A percentile compares a stretch with the other conserved stretches of the same genome.
Evolutionary conservation across 2,888 invertebrate genomes (phyloP).

Genomic region (Drosophila neoperkinsi): DNA sequence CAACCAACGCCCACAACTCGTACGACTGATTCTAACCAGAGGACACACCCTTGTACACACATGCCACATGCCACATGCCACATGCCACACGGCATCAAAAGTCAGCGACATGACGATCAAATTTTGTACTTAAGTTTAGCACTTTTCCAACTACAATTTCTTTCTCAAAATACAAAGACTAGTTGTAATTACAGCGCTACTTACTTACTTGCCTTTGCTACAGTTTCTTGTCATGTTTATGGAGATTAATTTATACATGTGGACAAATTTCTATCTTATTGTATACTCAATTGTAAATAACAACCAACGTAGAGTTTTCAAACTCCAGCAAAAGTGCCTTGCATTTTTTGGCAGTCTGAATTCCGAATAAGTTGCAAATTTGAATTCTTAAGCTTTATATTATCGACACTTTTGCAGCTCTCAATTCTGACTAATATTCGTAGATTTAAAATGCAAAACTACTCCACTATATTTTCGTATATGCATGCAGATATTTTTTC

Average conservation of each 20-base stretch:
- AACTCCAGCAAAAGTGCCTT: not conserved
- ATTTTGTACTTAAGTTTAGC: slow-evolving; percentile 16
- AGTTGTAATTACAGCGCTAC: not conserved
- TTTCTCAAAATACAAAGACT: not conserved
- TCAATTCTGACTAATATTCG: slow-evolving; percentile 3
- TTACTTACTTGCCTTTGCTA: not conserved
- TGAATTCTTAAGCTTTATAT: not conserved
- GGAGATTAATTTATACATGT: not conserved
- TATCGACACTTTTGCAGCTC: slow-evolving; percentile 4
- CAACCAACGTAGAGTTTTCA: not conserved
- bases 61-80: slow-evolving; percentile 7
- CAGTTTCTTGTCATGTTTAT: not conserved
- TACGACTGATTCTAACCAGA: not conserved
- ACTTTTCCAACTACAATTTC: slow-evolving; percentile 30
- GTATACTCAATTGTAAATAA: not conserved
- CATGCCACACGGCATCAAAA: slow-evolving; percentile 47
- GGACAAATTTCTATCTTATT: not conserved
- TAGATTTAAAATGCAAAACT: slow-evolving; percentile 13
- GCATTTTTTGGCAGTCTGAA: not conserved
- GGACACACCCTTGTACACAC: slow-evolving; percentile 9
- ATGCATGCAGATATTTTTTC: slow-evolving; percentile 8
- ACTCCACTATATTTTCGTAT: slow-evolving; percentile 13
- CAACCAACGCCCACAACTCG: slow-evolving; percentile 12
- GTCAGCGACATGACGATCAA: slow-evolving; percentile 33
- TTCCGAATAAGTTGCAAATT: not conserved